Evolutionary conservation across 2,797 vertebrate species (phyloP), one percentile per base, ranked within the genome.

Genomic region (Emydoidea blandingii): DNA sequence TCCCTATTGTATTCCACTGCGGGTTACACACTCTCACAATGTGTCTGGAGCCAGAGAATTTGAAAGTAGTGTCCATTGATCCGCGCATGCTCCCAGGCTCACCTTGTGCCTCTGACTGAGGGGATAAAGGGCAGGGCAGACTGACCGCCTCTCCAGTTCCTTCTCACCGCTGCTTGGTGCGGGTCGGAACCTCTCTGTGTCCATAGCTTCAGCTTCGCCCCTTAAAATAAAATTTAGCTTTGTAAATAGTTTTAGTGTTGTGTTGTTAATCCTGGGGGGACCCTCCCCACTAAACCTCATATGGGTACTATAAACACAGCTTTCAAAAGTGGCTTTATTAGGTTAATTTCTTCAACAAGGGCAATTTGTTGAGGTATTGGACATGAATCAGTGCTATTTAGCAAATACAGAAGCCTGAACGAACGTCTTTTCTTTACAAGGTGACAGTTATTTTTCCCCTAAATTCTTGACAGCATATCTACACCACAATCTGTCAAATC

Each of bases 381-480:
- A 62, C 34, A 41, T 80, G 54, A 49, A 62, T 50, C 16, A 52
- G 11, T 86, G 8, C 18, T 57, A 4, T 29, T 74, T 44, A 44
- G 18, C 72, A 76, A 37, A 34, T 34, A 5, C 80, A 86, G 3
- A 74, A 12, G 18, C 82, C 6, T 59, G 44, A 52, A 74, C 49
- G 23, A 6, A 29, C 0, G 0, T 57, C 8, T 87, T 89, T 74
- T 74, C 68, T 44, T 41, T 74, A 44, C 4, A 44, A 19, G 68
- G 19, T 25, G 37, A 25, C 11, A 41, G 8, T 19, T 9, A 21
- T 74, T 74, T 74, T 74, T 6, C 4, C 37, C 68, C 37, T 41
- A 21, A 12, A 74, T 74, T 44, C 37, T 44, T 74, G 68, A 6
- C 5, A 12, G 21, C 10, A 2, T 44, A 74, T 74, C 68, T 74